phyloP scores from a whole-genome alignment of 2,888 invertebrate genomes.

The Cephalotes varians region DNA sequence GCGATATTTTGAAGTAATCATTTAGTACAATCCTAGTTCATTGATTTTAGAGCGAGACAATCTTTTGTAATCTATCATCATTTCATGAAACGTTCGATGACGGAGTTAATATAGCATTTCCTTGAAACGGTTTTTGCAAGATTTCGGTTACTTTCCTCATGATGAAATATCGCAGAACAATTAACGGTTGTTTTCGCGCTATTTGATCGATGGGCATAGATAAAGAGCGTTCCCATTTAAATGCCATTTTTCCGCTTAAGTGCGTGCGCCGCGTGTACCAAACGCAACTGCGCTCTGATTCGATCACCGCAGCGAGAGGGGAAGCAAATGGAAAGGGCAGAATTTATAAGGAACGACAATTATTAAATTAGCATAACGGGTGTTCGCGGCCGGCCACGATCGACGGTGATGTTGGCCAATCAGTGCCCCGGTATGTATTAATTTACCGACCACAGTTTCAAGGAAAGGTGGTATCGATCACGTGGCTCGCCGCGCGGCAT shows the following conservation, averaged over 20 bases:
- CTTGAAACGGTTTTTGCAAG: background rate
- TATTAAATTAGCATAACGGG: constrained; percentile 75
- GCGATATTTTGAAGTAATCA: background rate
- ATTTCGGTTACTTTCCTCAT: background rate
- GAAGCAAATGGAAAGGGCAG: constrained; percentile 47
- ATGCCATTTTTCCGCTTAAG: constrained; percentile 22
- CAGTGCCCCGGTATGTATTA: constrained; percentile 65
- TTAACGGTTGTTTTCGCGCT: background rate
- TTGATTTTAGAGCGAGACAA: background rate
- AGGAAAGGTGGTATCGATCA: constrained; percentile 51
- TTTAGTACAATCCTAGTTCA: background rate
- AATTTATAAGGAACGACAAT: constrained; percentile 64
- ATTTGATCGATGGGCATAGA: constrained; percentile 39
- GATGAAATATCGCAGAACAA: background rate
- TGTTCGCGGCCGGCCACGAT: constrained; percentile 45
- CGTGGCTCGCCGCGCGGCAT: constrained; percentile 22
- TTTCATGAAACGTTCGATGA: background rate
- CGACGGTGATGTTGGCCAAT: constrained; percentile 66
- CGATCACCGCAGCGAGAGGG: constrained; percentile 40
- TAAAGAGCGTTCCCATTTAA: constrained; percentile 18
- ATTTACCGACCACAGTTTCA: constrained; percentile 60
- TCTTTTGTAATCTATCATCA: background rate
- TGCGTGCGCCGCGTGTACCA: background rate
- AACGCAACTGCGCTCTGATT: constrained; percentile 1
- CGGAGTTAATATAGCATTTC: background rate